A percentile compares a stretch with the other conserved stretches of the same genome.
phyloP scores from a whole-genome alignment of 1,140 invertebrate species.

The Vanessa tameamea region DNA sequence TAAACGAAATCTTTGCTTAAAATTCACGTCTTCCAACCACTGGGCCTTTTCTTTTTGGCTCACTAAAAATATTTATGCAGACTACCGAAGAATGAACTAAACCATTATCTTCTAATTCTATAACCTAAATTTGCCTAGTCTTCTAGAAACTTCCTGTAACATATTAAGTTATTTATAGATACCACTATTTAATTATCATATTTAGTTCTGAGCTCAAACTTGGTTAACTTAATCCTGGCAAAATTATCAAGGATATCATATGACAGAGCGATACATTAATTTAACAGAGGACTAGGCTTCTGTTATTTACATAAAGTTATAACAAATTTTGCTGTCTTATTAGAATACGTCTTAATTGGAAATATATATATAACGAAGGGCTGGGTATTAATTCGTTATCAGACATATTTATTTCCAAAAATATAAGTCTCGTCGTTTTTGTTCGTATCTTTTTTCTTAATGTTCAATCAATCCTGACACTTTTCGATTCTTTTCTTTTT shows the following conservation, averaged over 20 bases:
- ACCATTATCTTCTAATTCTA: background rate
- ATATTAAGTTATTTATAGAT: constrained; percentile 1
- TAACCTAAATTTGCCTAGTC: constrained; percentile 2
- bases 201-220: constrained; percentile 20
- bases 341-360: no score
- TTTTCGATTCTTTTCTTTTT: no score
- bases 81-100: background rate
- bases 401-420: no score
- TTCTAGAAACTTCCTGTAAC: constrained; percentile 1
- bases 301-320: background rate
- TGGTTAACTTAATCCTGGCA: constrained; percentile 10
- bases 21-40: no score
- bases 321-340: background rate
- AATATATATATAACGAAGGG: no score
- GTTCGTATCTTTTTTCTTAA: no score
- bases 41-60: no score
- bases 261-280: background rate
- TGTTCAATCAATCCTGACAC: no score
- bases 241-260: constrained; percentile 10
- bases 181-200: constrained; percentile 2
- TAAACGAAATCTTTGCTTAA: no score
- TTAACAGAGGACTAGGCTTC: background rate
- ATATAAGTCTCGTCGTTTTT: no score
- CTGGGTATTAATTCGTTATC: no score
- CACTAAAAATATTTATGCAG: no score